Evolutionary conservation across 2,888 invertebrate species (phyloP).

Genomic region (Pardosa pseudoannulata): DNA sequence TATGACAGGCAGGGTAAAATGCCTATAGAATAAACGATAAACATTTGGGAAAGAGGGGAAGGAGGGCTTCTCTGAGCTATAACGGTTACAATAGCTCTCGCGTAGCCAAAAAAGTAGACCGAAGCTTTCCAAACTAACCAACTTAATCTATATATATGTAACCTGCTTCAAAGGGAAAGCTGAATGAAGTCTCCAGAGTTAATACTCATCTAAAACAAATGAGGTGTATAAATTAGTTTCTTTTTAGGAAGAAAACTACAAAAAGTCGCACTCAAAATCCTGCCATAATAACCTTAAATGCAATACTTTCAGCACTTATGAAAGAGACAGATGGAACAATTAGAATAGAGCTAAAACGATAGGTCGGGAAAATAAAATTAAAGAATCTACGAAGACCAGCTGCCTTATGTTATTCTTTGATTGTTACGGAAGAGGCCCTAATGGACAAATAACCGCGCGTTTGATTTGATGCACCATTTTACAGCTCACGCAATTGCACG

Average conservation of each 20-base stretch:
- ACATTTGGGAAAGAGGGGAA: too few relatives aligned
- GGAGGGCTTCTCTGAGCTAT: too few relatives aligned
- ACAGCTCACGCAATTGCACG: constrained; percentile 48
- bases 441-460: constrained; percentile 39
- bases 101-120: too few relatives aligned
- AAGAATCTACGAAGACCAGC: constrained; percentile 20
- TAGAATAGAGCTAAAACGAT: constrained; percentile 10
- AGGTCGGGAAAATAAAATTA: constrained; percentile 25
- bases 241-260: not conserved
- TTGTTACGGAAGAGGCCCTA: constrained; percentile 22
- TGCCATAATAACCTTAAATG: not conserved
- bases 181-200: too few relatives aligned
- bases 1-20: too few relatives aligned
- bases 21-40: too few relatives aligned
- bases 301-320: constrained; percentile 1
- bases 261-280: not conserved
- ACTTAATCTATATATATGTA: too few relatives aligned
- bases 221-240: not conserved
- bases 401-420: constrained; percentile 24
- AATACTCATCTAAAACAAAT: not conserved
- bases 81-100: too few relatives aligned
- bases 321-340: constrained; percentile 43
- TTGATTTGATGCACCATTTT: constrained; percentile 19
- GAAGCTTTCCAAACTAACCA: too few relatives aligned
- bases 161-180: too few relatives aligned